A percentile compares a stretch with the other conserved stretches of the same genome.
phyloP scores from a whole-genome alignment of 2,113 vertebrate species.

The Trichomycterus rosablanca region DNA sequence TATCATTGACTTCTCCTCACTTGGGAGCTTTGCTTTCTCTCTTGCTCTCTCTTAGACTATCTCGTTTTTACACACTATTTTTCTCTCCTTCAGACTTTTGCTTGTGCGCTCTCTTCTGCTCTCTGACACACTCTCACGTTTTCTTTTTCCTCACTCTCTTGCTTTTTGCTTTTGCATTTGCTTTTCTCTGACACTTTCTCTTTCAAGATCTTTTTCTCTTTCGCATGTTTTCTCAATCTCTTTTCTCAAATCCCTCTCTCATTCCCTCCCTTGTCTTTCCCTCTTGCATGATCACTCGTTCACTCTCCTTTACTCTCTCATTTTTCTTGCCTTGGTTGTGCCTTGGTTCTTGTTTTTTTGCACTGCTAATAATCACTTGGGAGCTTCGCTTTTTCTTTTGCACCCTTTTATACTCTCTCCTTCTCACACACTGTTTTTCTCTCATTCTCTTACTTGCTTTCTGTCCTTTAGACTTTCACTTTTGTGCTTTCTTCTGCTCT shows the following conservation, averaged over 20 bases:
- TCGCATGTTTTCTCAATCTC: not conserved
- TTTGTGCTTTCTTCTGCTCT: not conserved
- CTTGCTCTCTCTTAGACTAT: not conserved
- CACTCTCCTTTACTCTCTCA: too few species aligned
- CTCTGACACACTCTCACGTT: not conserved
- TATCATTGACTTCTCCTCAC: not conserved
- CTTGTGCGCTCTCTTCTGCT: not conserved
- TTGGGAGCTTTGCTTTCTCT: too few species aligned
- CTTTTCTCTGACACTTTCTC: not conserved
- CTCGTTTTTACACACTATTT: not conserved
- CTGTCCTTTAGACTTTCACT: too few species aligned
- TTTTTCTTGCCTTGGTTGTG: too few species aligned
- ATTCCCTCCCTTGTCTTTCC: not conserved
- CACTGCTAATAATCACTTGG: not conserved
- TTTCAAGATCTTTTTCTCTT: not conserved
- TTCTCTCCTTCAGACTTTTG: not conserved
- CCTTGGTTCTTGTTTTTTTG: too few species aligned
- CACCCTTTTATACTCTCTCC: not conserved
- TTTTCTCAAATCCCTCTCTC: not conserved
- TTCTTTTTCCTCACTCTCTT: not conserved
- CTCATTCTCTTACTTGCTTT: too few species aligned
- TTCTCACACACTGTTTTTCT: not conserved
- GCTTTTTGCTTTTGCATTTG: not conserved
- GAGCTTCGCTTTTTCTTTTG: not conserved
- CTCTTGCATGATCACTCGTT: too few species aligned